These are phyloP conservation scores for Apoderus coryli DNA, from an alignment of 2,888 invertebrate genomes.

Conservation along the genomic window DNA sequence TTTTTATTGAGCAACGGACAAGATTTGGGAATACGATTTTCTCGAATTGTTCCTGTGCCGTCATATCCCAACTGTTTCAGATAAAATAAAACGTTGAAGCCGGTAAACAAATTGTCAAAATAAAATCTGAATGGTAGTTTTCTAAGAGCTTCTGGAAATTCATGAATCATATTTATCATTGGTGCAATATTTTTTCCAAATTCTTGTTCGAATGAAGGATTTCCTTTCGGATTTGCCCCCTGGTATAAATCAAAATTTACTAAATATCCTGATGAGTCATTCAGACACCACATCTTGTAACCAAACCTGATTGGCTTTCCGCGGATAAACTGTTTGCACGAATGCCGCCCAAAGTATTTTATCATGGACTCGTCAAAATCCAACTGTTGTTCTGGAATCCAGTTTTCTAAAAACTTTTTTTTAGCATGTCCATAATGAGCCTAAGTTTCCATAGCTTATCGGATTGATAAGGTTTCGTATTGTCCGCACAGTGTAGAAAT, in stretches of 20 bases:
- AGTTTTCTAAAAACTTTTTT: constrained; percentile 11
- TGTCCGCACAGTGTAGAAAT: constrained; percentile 7
- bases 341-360: constrained; percentile 17
- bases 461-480: neutral
- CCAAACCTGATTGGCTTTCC: constrained; percentile 20
- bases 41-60: too few relatives aligned
- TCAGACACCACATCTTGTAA: constrained; percentile 23
- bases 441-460: constrained; percentile 9
- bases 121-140: too few relatives aligned
- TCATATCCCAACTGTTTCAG: too few relatives aligned
- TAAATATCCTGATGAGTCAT: constrained; percentile 19
- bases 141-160: constrained; percentile 10
- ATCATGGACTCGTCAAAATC: constrained; percentile 18
- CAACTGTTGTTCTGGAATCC: constrained; percentile 12
- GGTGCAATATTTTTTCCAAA: constrained; percentile 13
- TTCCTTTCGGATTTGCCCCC: constrained; percentile 19
- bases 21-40: too few relatives aligned
- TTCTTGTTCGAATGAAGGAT: constrained; percentile 6
- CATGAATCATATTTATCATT: constrained; percentile 12
- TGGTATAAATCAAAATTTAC: constrained; percentile 24
- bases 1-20: too few relatives aligned
- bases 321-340: constrained; percentile 18
- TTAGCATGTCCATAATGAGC: constrained; percentile 8
- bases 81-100: too few relatives aligned
- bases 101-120: too few relatives aligned